These are phyloP conservation scores for Sebastes miniatus DNA, from an alignment of 2,797 vertebrate genomes.

Conservation along the genomic window DNA sequence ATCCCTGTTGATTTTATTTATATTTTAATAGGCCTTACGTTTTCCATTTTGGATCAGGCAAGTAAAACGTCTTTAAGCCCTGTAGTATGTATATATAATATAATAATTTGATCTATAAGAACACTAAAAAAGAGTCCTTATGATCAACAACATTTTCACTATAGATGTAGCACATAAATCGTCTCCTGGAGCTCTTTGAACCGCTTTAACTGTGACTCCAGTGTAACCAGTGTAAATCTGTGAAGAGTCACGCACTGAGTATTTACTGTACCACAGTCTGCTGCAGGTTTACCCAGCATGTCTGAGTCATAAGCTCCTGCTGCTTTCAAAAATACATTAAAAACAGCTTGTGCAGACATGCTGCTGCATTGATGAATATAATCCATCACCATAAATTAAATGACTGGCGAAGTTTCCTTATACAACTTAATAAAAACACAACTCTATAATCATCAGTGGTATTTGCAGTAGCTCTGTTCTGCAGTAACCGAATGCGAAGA, in stretches of 20 bases:
- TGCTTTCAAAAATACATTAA: conserved; percentile 31
- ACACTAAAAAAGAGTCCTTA: not conserved
- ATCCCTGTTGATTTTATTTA: too few species aligned
- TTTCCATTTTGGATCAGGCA: too few species aligned
- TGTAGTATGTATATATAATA: not conserved
- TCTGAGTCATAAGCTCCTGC: conserved; percentile 31
- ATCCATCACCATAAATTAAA: conserved; percentile 38
- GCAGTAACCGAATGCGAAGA: not conserved
- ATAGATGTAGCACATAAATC: not conserved
- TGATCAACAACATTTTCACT: not conserved
- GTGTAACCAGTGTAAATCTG: not conserved
- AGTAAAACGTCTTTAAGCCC: too few species aligned
- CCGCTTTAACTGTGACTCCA: not conserved
- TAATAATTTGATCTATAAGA: not conserved
- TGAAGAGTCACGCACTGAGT: conserved; percentile 2
- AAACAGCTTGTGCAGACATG: conserved; percentile 10
- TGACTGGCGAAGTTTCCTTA: not conserved
- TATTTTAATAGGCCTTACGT: too few species aligned
- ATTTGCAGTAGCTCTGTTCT: not conserved
- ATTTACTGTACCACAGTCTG: conserved; percentile 23
- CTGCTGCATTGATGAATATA: conserved; percentile 28
- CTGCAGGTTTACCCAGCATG: conserved; percentile 21
- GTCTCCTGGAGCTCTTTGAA: too few species aligned
- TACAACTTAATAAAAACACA: not conserved
- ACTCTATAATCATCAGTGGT: not conserved